These are phyloP conservation scores for Trogon surrucura DNA, from an alignment of 2,113 vertebrate genomes.

Conservation along the genomic window DNA sequence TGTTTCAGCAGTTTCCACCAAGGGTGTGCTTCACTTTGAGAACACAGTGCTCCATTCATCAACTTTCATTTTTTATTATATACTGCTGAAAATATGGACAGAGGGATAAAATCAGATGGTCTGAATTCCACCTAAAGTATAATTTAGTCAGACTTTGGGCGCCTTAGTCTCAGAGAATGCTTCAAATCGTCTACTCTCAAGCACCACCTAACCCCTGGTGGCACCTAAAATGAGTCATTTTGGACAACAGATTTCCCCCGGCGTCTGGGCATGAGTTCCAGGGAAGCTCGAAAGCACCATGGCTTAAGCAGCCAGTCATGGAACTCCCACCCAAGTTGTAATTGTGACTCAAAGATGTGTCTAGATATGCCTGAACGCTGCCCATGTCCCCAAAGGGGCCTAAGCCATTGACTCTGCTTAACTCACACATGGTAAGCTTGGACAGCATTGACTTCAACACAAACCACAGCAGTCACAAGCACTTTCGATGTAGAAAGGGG, in stretches of 20 bases:
- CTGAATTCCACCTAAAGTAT: neutral
- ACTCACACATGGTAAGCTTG: neutral
- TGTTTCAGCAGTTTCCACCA: conserved; percentile 47
- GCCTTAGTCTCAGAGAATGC: neutral
- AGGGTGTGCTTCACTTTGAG: conserved; percentile 12
- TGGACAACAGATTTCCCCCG: neutral
- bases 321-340: neutral
- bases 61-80: neutral
- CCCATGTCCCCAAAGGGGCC: neutral
- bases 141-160: neutral
- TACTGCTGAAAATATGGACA: neutral
- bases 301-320: neutral
- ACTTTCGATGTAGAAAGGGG: neutral
- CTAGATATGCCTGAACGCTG: neutral
- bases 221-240: conserved; percentile 12
- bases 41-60: conserved; percentile 29
- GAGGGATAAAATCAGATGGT: neutral
- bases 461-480: neutral
- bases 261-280: neutral
- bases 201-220: conserved; percentile 25
- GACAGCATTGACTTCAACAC: neutral
- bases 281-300: neutral
- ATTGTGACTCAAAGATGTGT: neutral
- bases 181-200: neutral
- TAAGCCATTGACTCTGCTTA: neutral